Percentiles rank a stretch among this genome's conserved stretches.
Evolutionary conservation across 2,113 vertebrate genomes (phyloP).

Genomic region (Periophthalmus modestus): DNA sequence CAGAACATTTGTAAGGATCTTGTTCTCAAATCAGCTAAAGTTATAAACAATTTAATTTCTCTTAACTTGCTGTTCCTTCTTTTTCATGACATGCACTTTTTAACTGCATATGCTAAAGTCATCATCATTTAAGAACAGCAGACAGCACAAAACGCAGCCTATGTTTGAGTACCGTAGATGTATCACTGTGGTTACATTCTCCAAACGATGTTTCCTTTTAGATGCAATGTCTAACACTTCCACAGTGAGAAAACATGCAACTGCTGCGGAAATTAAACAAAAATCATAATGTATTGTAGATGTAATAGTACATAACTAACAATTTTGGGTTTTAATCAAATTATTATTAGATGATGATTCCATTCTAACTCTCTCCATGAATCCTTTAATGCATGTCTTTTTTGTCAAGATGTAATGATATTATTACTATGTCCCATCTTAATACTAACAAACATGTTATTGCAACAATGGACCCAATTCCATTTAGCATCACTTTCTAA

Average conservation of each 20-base stretch:
- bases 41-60: background rate
- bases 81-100: conserved; percentile 20
- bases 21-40: conserved; percentile 9
- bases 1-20: background rate
- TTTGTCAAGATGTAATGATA: background rate
- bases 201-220: conserved; percentile 24
- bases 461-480: too few species aligned
- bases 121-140: conserved; percentile 40
- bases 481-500: too few species aligned
- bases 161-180: conserved; percentile 5
- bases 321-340: too few species aligned
- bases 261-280: conserved; percentile 5
- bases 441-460: too few species aligned
- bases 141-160: conserved; percentile 1
- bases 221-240: conserved; percentile 19
- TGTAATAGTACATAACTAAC: too few species aligned
- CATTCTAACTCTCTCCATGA: too few species aligned
- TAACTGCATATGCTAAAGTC: conserved; percentile 49
- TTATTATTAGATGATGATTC: too few species aligned
- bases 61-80: conserved; percentile 5
- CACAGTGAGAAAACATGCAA: conserved; percentile 14
- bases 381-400: too few species aligned
- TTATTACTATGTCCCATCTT: background rate
- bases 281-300: background rate
- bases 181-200: conserved; percentile 12